Evolutionary conservation across 1,140 invertebrate genomes (phyloP).

Genomic region (Apis dorsata): DNA sequence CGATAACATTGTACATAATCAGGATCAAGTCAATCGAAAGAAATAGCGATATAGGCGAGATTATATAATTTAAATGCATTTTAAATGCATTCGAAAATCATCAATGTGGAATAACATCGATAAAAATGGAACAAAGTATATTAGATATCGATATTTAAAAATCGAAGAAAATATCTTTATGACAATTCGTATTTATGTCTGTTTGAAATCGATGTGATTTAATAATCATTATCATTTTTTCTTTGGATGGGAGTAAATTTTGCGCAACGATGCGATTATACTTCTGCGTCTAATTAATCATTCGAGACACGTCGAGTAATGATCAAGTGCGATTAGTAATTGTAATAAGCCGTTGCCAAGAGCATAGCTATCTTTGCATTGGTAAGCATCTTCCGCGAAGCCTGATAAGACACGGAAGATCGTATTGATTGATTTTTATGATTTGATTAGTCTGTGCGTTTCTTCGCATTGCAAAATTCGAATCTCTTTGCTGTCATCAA

Average conservation of each 20-base stretch:
- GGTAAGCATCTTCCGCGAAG: slow-evolving; percentile 27
- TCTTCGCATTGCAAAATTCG: neutral
- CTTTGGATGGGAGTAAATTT: neutral
- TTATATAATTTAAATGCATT: too few relatives aligned
- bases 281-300: slow-evolving; percentile 16
- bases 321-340: slow-evolving; percentile 44
- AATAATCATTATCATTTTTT: neutral
- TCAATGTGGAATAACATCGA: too few relatives aligned
- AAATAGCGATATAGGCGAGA: too few relatives aligned
- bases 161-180: neutral
- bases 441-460: neutral
- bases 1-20: too few relatives aligned
- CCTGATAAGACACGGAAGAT: slow-evolving; percentile 47
- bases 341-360: slow-evolving; percentile 26
- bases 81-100: too few relatives aligned
- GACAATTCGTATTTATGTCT: neutral
- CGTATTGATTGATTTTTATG: neutral
- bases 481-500: too few relatives aligned
- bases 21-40: too few relatives aligned
- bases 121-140: too few relatives aligned
- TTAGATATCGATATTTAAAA: too few relatives aligned
- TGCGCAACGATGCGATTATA: slow-evolving; percentile 26
- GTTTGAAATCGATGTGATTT: too few relatives aligned
- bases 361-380: slow-evolving; percentile 39
- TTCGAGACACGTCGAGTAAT: slow-evolving; percentile 22